phyloP scores from a whole-genome alignment of 2,797 vertebrate species.

The Sebastolobus altivelis region DNA sequence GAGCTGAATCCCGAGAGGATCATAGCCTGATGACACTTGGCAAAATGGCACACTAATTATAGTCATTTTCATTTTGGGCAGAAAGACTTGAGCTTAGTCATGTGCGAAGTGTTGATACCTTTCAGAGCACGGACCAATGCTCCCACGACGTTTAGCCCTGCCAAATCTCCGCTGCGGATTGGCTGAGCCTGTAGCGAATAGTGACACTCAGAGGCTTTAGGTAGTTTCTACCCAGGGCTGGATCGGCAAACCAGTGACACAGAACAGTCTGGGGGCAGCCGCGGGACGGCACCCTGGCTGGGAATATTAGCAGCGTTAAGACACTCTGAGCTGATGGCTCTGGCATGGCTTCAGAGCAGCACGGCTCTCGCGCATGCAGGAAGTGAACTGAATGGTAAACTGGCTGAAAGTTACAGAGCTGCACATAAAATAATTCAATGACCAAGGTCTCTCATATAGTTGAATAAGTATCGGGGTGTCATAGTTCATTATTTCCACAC shows the following conservation, averaged over 20 bases:
- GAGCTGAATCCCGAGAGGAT: constrained; percentile 64
- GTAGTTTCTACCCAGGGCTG: constrained; percentile 58
- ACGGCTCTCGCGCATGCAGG: constrained; percentile 25
- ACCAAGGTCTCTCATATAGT: background rate
- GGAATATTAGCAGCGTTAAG: constrained; percentile 65
- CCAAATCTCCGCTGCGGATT: constrained; percentile 75
- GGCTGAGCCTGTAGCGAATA: constrained; percentile 64
- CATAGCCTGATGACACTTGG: constrained; percentile 73
- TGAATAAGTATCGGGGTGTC: constrained; percentile 17
- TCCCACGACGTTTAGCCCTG: constrained; percentile 69
- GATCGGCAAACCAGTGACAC: constrained; percentile 71
- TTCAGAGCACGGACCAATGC: constrained; percentile 73
- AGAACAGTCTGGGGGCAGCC: constrained; percentile 68
- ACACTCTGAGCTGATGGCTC: constrained; percentile 57
- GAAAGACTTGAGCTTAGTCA: constrained; percentile 74
- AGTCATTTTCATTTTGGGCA: constrained; percentile 82
- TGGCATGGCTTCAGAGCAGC: constrained; percentile 54
- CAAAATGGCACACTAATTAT: constrained; percentile 82
- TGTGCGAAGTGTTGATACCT: constrained; percentile 80
- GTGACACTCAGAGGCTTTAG: constrained; percentile 70
- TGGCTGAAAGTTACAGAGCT: constrained; percentile 29
- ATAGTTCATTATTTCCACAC: constrained; percentile 25
- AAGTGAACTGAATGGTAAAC: constrained; percentile 46
- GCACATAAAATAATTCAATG: constrained; percentile 32
- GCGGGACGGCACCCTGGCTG: constrained; percentile 58